Percentiles rank a stretch among this genome's conserved stretches.
These are phyloP conservation scores for Acanthosepion pharaonis DNA, from an alignment of 2,888 invertebrate genomes.

Conservation along the genomic window DNA sequence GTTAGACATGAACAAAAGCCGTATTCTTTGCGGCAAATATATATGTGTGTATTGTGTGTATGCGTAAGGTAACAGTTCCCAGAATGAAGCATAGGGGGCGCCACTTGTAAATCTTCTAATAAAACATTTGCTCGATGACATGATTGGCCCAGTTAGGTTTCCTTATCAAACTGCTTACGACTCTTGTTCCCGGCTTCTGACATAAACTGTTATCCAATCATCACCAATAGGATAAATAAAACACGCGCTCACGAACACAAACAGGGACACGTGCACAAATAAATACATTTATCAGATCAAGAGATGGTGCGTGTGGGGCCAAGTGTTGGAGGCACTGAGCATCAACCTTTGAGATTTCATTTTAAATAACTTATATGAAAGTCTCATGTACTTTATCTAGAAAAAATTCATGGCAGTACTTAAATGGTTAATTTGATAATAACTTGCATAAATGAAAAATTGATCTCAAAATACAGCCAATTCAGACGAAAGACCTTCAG, in stretches of 20 bases:
- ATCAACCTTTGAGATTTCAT: not conserved
- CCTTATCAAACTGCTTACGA: slow-evolving; percentile 4
- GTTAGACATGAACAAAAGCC: not conserved
- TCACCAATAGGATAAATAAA: slow-evolving; percentile 20
- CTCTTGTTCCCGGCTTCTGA: slow-evolving; percentile 21
- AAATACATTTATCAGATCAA: not conserved
- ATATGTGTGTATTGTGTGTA: not conserved
- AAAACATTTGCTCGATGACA: slow-evolving; percentile 9
- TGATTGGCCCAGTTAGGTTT: slow-evolving; percentile 21
- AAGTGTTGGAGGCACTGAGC: not conserved
- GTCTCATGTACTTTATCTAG: too few species aligned
- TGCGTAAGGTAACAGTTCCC: not conserved
- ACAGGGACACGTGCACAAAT: not conserved
- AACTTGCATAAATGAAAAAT: too few species aligned
- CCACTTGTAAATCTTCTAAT: slow-evolving; percentile 13
- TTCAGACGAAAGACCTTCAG: too few species aligned
- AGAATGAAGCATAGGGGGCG: not conserved
- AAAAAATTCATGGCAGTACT: too few species aligned
- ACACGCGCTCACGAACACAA: not conserved
- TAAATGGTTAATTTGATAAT: too few species aligned
- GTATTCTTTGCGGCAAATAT: not conserved
- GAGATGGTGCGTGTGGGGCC: not conserved
- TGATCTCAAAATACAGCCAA: too few species aligned
- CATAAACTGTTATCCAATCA: slow-evolving; percentile 33
- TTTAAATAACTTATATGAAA: not conserved